Conservation (phyloP, 2,888 invertebrate genomes). For the Glyphotaelius pellucidus region DNA sequence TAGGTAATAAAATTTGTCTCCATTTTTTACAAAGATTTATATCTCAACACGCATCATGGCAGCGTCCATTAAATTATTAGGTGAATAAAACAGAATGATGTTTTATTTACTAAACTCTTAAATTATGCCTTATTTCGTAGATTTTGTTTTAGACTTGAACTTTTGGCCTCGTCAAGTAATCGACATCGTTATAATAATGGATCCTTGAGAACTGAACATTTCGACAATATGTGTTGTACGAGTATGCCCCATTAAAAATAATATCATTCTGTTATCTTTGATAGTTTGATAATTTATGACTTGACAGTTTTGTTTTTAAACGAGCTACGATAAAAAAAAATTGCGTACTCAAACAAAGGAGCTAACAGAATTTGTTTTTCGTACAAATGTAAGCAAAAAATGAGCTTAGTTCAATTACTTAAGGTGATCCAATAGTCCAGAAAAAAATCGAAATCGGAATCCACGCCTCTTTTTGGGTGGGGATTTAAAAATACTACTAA, state of each 20-base stretch:
- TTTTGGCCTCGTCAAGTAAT: not conserved
- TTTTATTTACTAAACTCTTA: not conserved
- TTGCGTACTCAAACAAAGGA: not conserved
- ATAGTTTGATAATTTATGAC: not conserved
- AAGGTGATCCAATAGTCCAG: too few relatives aligned
- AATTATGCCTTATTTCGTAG: not conserved
- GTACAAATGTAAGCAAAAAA: not conserved
- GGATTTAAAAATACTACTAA: too few relatives aligned
- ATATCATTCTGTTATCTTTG: not conserved
- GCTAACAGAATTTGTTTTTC: not conserved
- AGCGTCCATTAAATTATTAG: not conserved
- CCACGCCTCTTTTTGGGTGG: too few relatives aligned
- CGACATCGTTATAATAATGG: not conserved
- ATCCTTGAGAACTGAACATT: not conserved
- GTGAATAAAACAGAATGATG: not conserved
- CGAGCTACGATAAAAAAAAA: not conserved
- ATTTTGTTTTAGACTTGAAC: not conserved
- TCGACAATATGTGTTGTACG: not conserved
- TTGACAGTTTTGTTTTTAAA: not conserved
- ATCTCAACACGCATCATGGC: not conserved
- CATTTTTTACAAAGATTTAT: conserved; percentile 4
- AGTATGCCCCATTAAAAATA: not conserved
- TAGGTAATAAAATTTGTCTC: not conserved
- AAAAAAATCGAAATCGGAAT: too few relatives aligned
- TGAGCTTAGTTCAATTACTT: too few relatives aligned